These are phyloP conservation scores for Augiades crinisus DNA, from an alignment of 2,888 invertebrate species.

Conservation along the genomic window DNA sequence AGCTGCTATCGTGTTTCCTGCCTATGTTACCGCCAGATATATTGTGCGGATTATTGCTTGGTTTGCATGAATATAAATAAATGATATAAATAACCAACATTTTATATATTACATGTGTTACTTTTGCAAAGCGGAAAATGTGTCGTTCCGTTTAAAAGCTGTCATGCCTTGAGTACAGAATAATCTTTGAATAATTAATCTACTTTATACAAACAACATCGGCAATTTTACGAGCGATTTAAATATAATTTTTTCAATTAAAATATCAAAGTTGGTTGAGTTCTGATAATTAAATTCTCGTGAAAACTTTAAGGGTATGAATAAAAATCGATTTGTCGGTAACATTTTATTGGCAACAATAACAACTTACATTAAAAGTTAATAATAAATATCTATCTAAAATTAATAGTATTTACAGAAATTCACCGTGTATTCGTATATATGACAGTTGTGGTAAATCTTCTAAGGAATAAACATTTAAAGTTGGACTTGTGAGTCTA, in stretches of 20 bases:
- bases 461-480: background rate
- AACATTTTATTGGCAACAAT: constrained; percentile 42
- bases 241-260: no score
- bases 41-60: background rate
- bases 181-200: no score
- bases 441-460: background rate
- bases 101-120: no score
- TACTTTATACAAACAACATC: no score
- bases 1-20: constrained; percentile 40
- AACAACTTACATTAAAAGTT: constrained; percentile 49
- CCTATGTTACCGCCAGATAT: background rate
- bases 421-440: constrained; percentile 55
- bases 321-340: constrained; percentile 3
- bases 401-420: constrained; percentile 65
- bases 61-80: no score
- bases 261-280: no score
- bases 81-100: background rate
- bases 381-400: constrained; percentile 69
- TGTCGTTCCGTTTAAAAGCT: no score
- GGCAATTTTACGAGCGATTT: no score
- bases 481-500: constrained; percentile 7
- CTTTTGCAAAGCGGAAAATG: no score
- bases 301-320: background rate
- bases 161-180: no score
- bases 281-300: background rate